Conservation (phyloP, 2,888 invertebrate genomes). For the Gisinianus flammeolus region DNA sequence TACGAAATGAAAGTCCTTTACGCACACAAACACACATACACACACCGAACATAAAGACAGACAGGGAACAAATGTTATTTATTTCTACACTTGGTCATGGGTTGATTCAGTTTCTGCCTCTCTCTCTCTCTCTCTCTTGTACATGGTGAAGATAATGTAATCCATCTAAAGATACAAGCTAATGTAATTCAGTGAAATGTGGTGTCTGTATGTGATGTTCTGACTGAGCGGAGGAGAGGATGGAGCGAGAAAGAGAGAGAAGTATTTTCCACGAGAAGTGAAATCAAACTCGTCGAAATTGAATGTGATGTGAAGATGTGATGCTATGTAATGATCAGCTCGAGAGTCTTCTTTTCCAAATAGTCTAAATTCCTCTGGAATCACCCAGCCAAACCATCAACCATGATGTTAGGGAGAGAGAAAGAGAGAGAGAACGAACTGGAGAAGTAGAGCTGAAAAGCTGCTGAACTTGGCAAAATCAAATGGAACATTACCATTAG, state of each 20-base stretch:
- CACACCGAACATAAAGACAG: neutral
- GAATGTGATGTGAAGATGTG: slow-evolving; percentile 36
- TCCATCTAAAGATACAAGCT: slow-evolving; percentile 16
- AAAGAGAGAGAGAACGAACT: neutral
- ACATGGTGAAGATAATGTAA: neutral
- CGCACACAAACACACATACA: neutral
- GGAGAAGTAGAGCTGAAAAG: neutral
- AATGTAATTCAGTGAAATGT: slow-evolving; percentile 14
- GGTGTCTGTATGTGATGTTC: slow-evolving; percentile 13
- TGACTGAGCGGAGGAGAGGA: neutral
- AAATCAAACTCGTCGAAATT: slow-evolving; percentile 32
- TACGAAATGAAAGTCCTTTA: neutral
- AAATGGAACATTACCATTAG: slow-evolving; percentile 7
- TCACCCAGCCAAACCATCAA: neutral
- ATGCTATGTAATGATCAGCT: slow-evolving; percentile 27
- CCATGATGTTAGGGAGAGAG: slow-evolving; percentile 38
- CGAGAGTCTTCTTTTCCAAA: slow-evolving; percentile 9
- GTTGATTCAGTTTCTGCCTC: too few species aligned
- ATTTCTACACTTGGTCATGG: neutral
- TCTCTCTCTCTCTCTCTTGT: neutral
- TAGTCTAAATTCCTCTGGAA: slow-evolving; percentile 39
- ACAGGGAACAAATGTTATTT: slow-evolving; percentile 23
- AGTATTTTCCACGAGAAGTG: neutral
- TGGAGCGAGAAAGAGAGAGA: neutral
- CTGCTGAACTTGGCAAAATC: slow-evolving; percentile 17